Percentiles rank a stretch among this genome's conserved stretches.
phyloP scores from a whole-genome alignment of 2,113 vertebrate genomes.

The Brachyhypopomus occidentalis region DNA sequence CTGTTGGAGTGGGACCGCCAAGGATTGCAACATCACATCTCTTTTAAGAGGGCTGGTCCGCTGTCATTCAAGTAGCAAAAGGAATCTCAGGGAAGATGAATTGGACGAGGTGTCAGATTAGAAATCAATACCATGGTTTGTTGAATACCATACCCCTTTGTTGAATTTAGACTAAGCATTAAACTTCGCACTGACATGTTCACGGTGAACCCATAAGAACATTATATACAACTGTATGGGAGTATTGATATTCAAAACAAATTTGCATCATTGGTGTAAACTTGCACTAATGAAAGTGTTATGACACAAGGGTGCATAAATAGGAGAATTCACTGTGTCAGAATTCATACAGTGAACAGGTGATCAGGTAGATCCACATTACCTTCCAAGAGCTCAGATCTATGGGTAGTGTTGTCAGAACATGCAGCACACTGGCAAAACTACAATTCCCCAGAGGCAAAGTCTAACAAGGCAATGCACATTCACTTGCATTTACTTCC shows the following conservation, averaged over 20 bases:
- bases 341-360: too few species aligned
- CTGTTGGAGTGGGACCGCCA: conserved; percentile 19
- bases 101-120: neutral
- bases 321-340: too few species aligned
- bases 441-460: too few species aligned
- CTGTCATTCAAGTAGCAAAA: conserved; percentile 32
- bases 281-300: neutral
- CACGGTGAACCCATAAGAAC: neutral
- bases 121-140: neutral
- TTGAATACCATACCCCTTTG: too few species aligned
- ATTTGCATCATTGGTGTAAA: neutral
- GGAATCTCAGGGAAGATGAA: conserved; percentile 11
- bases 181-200: neutral
- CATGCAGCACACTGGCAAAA: too few species aligned
- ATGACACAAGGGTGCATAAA: too few species aligned
- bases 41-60: conserved; percentile 24
- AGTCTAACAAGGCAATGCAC: too few species aligned
- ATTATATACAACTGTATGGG: neutral
- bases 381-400: too few species aligned
- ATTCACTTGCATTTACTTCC: too few species aligned
- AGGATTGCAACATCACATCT: conserved; percentile 36
- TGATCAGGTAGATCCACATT: too few species aligned
- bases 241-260: neutral
- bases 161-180: neutral
- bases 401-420: too few species aligned